These are phyloP conservation scores for Vulpes ferrilata DNA, from an alignment of 2,113 vertebrate species.

Conservation along the genomic window DNA sequence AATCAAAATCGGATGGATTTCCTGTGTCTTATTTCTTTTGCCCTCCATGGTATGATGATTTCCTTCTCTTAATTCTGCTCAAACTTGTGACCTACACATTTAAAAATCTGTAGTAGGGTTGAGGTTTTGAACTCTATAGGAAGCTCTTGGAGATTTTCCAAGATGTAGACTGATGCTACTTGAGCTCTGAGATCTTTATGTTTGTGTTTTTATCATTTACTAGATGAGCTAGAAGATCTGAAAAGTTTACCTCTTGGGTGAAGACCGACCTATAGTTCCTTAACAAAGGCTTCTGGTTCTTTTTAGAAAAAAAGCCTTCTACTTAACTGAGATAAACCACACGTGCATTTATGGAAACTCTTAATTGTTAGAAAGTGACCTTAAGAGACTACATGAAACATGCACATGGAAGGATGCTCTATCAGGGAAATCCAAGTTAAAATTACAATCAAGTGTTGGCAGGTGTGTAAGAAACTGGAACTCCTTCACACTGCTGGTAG, in stretches of 20 bases:
- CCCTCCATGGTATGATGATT: neutral
- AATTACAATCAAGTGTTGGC: neutral
- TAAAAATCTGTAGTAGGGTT: neutral
- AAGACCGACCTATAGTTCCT: neutral
- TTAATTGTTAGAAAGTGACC: constrained; percentile 14
- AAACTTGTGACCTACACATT: neutral
- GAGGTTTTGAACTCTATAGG: neutral
- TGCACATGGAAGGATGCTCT: neutral
- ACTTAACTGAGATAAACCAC: neutral
- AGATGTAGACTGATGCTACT: neutral
- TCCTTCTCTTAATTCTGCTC: neutral
- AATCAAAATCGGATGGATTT: constrained; percentile 31
- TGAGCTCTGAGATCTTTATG: neutral
- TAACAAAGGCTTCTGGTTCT: neutral
- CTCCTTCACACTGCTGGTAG: neutral
- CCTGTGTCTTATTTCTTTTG: neutral
- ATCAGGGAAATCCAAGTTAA: neutral
- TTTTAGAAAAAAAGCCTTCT: neutral
- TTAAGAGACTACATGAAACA: neutral
- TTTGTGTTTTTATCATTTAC: neutral
- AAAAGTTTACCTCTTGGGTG: neutral
- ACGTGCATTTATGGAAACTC: neutral
- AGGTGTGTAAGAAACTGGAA: neutral
- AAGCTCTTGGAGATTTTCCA: constrained; percentile 1
- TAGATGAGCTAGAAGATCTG: neutral